phyloP scores from a whole-genome alignment of 2,113 vertebrate genomes.

The Zingel zingel region DNA sequence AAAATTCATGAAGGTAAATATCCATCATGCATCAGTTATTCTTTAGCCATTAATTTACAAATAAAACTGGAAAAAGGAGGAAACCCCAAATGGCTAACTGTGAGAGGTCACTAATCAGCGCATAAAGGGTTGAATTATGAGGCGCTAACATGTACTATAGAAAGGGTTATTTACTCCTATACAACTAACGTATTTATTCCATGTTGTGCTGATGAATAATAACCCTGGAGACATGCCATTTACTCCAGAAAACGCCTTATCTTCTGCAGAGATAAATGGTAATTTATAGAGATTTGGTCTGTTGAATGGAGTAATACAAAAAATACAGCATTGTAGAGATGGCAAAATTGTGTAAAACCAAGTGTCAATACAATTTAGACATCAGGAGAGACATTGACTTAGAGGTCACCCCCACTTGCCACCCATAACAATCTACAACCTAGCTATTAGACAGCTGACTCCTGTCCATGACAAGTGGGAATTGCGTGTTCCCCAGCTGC shows the following conservation, averaged over 20 bases:
- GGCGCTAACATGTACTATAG: neutral
- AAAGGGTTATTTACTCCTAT: neutral
- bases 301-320: neutral
- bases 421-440: constrained; percentile 36
- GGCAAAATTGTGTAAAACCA: constrained; percentile 5
- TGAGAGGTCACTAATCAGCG: neutral
- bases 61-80: neutral
- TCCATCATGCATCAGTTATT: neutral
- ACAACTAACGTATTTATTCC: neutral
- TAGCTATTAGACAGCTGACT: constrained; percentile 47
- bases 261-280: neutral
- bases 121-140: neutral
- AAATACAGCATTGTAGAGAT: neutral
- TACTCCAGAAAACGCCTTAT: neutral
- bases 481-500: constrained; percentile 37
- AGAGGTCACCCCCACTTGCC: constrained; percentile 20
- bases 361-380: constrained; percentile 15
- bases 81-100: neutral
- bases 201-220: neutral
- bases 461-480: constrained; percentile 39
- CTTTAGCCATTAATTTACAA: neutral
- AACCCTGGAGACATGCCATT: neutral
- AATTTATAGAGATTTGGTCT: neutral
- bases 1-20: neutral
- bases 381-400: constrained; percentile 36